Percentiles rank a stretch among this genome's conserved stretches.
These are phyloP conservation scores for Ectobius pallidus DNA, from an alignment of 2,888 invertebrate species.

Conservation along the genomic window DNA sequence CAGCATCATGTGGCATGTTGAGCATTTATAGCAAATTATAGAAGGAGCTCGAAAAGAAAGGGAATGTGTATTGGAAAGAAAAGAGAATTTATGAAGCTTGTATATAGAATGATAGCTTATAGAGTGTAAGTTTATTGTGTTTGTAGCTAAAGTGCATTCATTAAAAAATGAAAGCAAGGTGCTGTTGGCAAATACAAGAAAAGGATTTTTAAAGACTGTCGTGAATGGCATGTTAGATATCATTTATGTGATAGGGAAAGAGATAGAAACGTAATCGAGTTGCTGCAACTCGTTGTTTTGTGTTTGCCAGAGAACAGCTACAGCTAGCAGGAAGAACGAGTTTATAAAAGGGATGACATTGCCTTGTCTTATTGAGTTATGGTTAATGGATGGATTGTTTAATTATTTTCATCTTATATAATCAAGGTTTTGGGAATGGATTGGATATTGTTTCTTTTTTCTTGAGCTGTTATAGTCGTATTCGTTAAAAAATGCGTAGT, in stretches of 20 bases:
- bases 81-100: conserved; percentile 20
- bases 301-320: conserved; percentile 12
- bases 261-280: background rate
- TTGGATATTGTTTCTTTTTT: conserved; percentile 35
- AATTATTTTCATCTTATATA: conserved; percentile 33
- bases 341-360: conserved; percentile 26
- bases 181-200: conserved; percentile 19
- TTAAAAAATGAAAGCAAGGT: conserved; percentile 31
- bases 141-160: conserved; percentile 28
- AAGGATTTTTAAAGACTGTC: background rate
- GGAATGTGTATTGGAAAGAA: conserved; percentile 18
- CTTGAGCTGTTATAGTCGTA: conserved; percentile 28
- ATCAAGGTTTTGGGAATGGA: conserved; percentile 41
- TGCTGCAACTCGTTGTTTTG: conserved; percentile 3
- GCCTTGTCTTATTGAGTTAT: conserved; percentile 33
- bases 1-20: background rate
- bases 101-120: conserved; percentile 26
- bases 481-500: conserved; percentile 37
- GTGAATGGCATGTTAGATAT: conserved; percentile 4
- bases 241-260: conserved; percentile 8
- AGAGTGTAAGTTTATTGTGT: conserved; percentile 19
- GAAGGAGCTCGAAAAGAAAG: conserved; percentile 26
- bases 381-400: conserved; percentile 35
- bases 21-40: conserved; percentile 14
- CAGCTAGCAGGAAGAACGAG: conserved; percentile 24